A percentile compares a stretch with the other conserved stretches of the same genome.
phyloP scores from a whole-genome alignment of 2,888 invertebrate genomes.

The Nineta flava region DNA sequence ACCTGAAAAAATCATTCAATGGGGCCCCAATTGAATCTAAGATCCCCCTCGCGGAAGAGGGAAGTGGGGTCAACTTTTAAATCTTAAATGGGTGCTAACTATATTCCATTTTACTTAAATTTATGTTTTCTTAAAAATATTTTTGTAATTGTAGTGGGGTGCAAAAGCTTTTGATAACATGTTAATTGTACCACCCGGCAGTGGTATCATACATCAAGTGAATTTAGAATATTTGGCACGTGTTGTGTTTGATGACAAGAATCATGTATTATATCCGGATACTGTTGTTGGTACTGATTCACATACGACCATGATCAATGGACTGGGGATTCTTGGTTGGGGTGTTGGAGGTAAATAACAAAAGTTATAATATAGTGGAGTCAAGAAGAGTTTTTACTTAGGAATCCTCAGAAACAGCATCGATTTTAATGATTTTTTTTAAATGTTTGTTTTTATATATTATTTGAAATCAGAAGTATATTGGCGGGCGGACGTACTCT shows the following conservation, averaged over 20 bases:
- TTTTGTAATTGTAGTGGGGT: slow-evolving; percentile 62
- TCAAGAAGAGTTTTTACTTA: too few relatives aligned
- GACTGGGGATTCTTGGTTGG: slow-evolving; percentile 93
- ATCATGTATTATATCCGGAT: slow-evolving; percentile 52
- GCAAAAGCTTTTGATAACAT: slow-evolving; percentile 90
- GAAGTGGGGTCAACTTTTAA: too few relatives aligned
- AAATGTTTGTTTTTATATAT: too few relatives aligned
- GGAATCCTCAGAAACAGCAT: too few relatives aligned
- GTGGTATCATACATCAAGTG: slow-evolving; percentile 97
- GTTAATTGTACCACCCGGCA: slow-evolving; percentile 95
- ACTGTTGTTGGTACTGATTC: slow-evolving; percentile 92
- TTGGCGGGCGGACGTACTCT: too few relatives aligned
- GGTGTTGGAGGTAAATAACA: slow-evolving; percentile 66
- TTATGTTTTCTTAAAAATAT: too few relatives aligned
- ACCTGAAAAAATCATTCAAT: too few relatives aligned
- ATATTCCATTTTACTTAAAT: slow-evolving; percentile 2
- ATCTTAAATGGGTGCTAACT: background rate
- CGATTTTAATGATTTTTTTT: too few relatives aligned
- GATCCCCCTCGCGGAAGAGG: too few relatives aligned
- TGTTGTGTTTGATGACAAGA: slow-evolving; percentile 64
- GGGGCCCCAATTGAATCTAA: too few relatives aligned
- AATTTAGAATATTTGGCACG: slow-evolving; percentile 88
- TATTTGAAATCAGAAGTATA: too few relatives aligned
- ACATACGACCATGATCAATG: slow-evolving; percentile 98
- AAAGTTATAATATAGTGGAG: slow-evolving; percentile 6